Evolutionary conservation across 2,797 vertebrate genomes (phyloP).

Genomic region (Myotis planiceps): DNA sequence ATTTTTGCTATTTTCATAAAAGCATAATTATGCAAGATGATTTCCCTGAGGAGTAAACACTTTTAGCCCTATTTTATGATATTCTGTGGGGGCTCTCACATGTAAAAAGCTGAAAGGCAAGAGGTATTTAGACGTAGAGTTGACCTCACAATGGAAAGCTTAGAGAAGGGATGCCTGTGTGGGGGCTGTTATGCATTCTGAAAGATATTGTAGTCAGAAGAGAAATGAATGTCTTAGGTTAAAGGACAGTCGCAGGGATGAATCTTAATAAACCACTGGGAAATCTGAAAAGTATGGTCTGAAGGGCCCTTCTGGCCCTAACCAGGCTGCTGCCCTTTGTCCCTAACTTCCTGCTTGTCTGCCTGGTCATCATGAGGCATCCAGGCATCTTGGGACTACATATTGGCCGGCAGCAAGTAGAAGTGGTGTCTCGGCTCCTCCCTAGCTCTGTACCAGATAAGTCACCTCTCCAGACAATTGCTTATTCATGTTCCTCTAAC

Average conservation of each 20-base stretch:
- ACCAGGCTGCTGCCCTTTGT: background rate
- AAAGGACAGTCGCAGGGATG: background rate
- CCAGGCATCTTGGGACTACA: background rate
- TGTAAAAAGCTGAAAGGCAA: background rate
- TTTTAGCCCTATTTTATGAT: background rate
- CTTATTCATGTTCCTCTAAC: background rate
- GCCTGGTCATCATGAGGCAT: background rate
- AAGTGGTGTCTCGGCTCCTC: background rate
- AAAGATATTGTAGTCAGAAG: background rate
- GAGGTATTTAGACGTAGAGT: background rate
- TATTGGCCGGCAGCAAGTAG: background rate
- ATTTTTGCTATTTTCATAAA: constrained; percentile 58
- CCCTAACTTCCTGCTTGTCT: background rate
- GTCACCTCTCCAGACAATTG: background rate
- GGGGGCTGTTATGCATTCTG: background rate
- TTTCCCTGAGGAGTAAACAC: background rate
- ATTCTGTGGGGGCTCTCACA: background rate
- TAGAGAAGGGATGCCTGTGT: background rate
- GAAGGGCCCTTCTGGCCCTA: background rate
- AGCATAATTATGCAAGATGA: background rate
- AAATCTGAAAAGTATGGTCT: background rate
- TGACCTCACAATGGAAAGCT: background rate
- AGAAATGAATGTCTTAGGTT: background rate
- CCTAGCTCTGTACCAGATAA: background rate
- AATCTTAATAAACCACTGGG: background rate